Base-by-base conservation (phyloP, 2,797 vertebrate species). In the Cryptoblepharus egeriae region DNA sequence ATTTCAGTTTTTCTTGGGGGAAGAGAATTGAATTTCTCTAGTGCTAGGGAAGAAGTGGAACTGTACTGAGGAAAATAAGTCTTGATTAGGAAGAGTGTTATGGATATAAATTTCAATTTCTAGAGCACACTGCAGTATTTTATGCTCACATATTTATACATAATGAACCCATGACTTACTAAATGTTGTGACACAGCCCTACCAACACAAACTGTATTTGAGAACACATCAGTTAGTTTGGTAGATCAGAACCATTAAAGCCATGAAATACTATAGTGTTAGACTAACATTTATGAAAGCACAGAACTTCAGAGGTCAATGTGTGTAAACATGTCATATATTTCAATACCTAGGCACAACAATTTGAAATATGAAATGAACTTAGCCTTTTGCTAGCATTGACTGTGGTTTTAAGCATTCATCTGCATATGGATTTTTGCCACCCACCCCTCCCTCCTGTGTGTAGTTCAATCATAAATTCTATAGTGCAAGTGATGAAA, bases 401-500 rank as follows among this genome's bases (percentile, higher is more conserved):
- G 80, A 83, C 85, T 79, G 77, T 55, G 3, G 84, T 76, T 91
- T 91, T 86, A 87, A 88, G 86, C 77, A 79, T 85, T 80, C 15
- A 63, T 85, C 71, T 37, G 71, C 83, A 89, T 83, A 65, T 64
- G 20, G 71, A 26, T 81, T 81, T 49, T n/a, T n/a, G n/a, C n/a
- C n/a, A n/a, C n/a, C n/a, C n/a, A n/a, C 45, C 49, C 15, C 49
- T 15, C 49, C 49, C 13, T 15, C 49, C 15, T 82, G 4, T 52
- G 3, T 55, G 77, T 3, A 60, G 83, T 83, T 83, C 75, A 81
- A 63, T 90, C 87, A 82, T 88, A 93, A 90, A 91, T 92, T 89
- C 88, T 92, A 92, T 85, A 96, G 94, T 95, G 95, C 95, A 96
- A 96, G 93, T 92, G 92, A 92, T 88, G 92, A 91, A 92, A 90